These are phyloP conservation scores for Labrus mixtus DNA, from an alignment of 2,113 vertebrate genomes.

Conservation along the genomic window DNA sequence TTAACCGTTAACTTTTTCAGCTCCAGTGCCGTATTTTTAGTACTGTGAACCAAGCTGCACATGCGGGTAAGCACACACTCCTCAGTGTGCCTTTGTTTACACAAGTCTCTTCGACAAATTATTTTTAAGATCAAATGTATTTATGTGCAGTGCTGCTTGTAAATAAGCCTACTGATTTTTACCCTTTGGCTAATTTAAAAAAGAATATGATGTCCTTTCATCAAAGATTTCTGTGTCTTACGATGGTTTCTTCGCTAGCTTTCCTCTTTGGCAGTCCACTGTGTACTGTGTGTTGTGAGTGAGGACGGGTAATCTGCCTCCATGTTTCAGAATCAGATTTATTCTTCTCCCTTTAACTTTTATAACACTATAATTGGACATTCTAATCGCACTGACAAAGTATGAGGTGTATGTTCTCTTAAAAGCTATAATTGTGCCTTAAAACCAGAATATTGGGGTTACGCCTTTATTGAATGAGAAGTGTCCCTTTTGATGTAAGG, in stretches of 20 bases:
- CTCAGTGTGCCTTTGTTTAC: conserved; percentile 5
- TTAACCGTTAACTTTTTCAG: not conserved
- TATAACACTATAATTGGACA: not conserved
- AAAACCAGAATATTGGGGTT: conserved; percentile 14
- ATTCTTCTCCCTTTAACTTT: not conserved
- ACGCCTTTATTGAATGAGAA: not conserved
- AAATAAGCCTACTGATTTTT: not conserved
- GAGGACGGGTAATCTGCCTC: not conserved
- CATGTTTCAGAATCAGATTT: not conserved
- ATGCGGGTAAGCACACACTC: conserved; percentile 1
- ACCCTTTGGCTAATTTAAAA: too few relatives aligned
- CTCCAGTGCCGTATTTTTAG: conserved; percentile 14
- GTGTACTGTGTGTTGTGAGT: not conserved
- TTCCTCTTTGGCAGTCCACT: conserved; percentile 33
- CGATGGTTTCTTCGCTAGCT: not conserved
- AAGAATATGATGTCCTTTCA: not conserved
- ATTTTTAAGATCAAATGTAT: not conserved
- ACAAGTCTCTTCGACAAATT: not conserved
- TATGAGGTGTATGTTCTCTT: not conserved
- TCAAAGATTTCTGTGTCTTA: conserved; percentile 8
- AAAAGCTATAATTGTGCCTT: conserved; percentile 54
- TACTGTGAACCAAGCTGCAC: conserved; percentile 53
- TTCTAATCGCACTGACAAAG: not conserved
- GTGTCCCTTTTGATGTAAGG: not conserved
- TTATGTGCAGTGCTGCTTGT: not conserved